A percentile compares a stretch with the other conserved stretches of the same genome.
phyloP scores from a whole-genome alignment of 1,140 invertebrate species.

The Drosophila insularis region DNA sequence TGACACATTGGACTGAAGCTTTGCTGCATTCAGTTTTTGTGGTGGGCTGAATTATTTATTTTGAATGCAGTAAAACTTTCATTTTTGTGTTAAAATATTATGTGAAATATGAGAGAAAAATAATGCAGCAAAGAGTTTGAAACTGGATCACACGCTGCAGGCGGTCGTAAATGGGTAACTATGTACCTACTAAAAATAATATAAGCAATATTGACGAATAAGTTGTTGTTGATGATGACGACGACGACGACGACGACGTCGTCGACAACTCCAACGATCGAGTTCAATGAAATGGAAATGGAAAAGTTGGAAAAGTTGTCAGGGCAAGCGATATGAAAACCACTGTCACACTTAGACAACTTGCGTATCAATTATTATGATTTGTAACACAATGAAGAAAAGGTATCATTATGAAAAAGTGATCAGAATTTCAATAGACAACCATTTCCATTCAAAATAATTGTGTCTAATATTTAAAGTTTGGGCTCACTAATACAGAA shows the following conservation, averaged over 20 bases:
- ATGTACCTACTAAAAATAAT: constrained; percentile 16
- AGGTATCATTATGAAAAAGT: background rate
- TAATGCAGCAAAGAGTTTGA: constrained; percentile 12
- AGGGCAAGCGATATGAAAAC: constrained; percentile 12
- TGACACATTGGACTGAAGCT: constrained; percentile 38
- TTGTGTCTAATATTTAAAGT: background rate
- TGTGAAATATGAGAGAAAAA: constrained; percentile 17
- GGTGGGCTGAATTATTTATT: constrained; percentile 30
- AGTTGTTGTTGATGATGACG: background rate
- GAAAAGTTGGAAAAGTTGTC: constrained; percentile 9
- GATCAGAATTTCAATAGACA: background rate
- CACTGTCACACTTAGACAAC: background rate
- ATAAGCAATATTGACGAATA: constrained; percentile 1
- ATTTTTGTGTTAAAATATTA: constrained; percentile 30
- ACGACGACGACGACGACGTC: background rate
- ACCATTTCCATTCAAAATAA: too few species aligned
- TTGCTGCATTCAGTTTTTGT: constrained; percentile 37
- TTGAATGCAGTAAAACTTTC: constrained; percentile 51
- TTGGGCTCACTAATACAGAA: too few species aligned
- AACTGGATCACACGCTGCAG: constrained; percentile 48
- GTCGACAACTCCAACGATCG: constrained; percentile 21
- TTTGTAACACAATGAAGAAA: background rate
- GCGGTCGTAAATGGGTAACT: constrained; percentile 34
- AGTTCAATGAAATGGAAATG: constrained; percentile 51
- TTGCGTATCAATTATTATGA: background rate